These are phyloP conservation scores for Drosophila teissieri DNA, from an alignment of 1,140 invertebrate genomes.

Conservation along the genomic window DNA sequence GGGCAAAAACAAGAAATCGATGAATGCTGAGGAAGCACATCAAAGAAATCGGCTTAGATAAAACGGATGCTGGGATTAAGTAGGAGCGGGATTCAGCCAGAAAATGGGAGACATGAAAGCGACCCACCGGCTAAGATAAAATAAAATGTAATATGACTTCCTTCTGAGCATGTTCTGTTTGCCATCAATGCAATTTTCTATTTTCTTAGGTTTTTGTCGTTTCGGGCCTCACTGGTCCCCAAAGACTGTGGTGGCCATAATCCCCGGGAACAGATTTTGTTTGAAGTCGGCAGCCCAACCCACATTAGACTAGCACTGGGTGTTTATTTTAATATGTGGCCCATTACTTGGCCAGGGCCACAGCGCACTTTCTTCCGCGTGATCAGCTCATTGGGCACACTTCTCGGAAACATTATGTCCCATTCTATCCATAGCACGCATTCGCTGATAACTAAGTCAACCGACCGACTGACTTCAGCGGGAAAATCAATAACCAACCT, in stretches of 20 bases:
- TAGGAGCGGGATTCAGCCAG: slow-evolving; percentile 46
- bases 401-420: slow-evolving; percentile 23
- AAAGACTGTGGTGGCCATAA: slow-evolving; percentile 35
- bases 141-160: slow-evolving; percentile 12
- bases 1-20: slow-evolving; percentile 39
- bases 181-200: slow-evolving; percentile 24
- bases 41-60: slow-evolving; percentile 73
- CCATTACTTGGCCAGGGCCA: slow-evolving; percentile 47
- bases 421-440: slow-evolving; percentile 44
- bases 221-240: slow-evolving; percentile 30
- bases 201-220: slow-evolving; percentile 37
- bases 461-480: slow-evolving; percentile 35
- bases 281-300: slow-evolving; percentile 43
- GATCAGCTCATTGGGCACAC: slow-evolving; percentile 76
- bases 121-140: slow-evolving; percentile 6
- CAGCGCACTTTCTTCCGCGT: slow-evolving; percentile 69
- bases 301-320: slow-evolving; percentile 21
- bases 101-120: slow-evolving; percentile 30
- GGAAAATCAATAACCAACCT: slow-evolving; percentile 67
- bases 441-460: slow-evolving; percentile 42
- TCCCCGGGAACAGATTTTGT: slow-evolving; percentile 30
- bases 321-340: slow-evolving; percentile 59
- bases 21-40: slow-evolving; percentile 51
- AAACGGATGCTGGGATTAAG: slow-evolving; percentile 59
- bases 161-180: neutral